These are phyloP conservation scores for Shargacucullia verbasci DNA, from an alignment of 2,888 invertebrate genomes.

Conservation along the genomic window DNA sequence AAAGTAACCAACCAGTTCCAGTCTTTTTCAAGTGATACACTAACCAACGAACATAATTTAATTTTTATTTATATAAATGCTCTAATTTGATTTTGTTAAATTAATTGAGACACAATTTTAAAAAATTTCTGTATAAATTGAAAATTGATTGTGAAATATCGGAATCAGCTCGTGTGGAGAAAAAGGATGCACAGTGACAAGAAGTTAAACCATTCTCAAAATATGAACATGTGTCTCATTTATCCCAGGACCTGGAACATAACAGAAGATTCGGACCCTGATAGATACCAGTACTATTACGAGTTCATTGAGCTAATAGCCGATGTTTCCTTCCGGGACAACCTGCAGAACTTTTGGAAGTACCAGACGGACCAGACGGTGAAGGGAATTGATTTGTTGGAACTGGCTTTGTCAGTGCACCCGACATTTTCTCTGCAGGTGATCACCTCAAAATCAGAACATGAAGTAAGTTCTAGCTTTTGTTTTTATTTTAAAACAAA, in stretches of 20 bases:
- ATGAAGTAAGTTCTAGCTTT: constrained; percentile 54
- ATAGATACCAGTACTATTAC: constrained; percentile 78
- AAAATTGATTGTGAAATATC: no score
- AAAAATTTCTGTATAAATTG: no score
- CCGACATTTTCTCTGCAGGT: constrained; percentile 72
- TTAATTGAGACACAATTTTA: no score
- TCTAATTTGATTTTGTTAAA: no score
- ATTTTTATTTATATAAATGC: no score
- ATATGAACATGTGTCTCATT: no score
- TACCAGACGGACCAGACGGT: constrained; percentile 90
- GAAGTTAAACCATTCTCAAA: no score
- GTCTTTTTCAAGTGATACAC: no score
- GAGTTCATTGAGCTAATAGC: constrained; percentile 81
- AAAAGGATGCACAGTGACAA: no score
- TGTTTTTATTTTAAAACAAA: constrained; percentile 53
- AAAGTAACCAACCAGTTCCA: no score
- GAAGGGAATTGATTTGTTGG: constrained; percentile 86
- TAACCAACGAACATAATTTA: no score
- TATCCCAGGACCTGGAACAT: constrained; percentile 79
- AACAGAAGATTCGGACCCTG: constrained; percentile 73
- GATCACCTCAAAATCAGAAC: constrained; percentile 63
- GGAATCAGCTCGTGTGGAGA: no score
- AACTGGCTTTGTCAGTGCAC: constrained; percentile 88
- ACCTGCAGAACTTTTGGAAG: constrained; percentile 92
- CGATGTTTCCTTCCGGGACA: constrained; percentile 82